Evolutionary conservation across 2,888 invertebrate species (phyloP).

Genomic region (Phengaris alcon): DNA sequence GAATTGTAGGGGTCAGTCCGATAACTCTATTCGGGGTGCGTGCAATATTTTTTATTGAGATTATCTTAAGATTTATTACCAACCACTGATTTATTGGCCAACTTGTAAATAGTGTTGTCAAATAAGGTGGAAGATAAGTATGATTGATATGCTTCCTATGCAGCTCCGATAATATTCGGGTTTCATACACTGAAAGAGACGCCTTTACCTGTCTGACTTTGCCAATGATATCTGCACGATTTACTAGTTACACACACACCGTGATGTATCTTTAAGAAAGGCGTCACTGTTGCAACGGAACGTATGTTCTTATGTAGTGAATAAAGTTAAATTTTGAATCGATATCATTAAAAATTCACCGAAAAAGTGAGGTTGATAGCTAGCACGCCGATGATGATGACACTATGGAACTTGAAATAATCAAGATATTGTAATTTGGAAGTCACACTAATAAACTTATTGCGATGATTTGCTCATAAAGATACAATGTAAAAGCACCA

Average conservation of each 20-base stretch:
- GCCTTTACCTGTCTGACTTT: neutral
- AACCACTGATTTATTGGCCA: slow-evolving; percentile 54
- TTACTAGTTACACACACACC: neutral
- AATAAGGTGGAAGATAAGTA: slow-evolving; percentile 18
- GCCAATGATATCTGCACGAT: neutral
- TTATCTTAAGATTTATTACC: slow-evolving; percentile 60
- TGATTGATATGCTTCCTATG: neutral
- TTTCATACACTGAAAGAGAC: neutral
- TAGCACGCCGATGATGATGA: neutral
- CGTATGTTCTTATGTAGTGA: too few species aligned
- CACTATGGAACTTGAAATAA: neutral
- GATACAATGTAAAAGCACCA: slow-evolving; percentile 60
- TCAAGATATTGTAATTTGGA: neutral
- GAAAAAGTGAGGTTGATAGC: neutral
- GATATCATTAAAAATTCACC: too few species aligned
- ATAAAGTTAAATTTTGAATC: too few species aligned
- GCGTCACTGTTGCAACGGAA: too few species aligned
- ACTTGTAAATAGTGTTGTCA: slow-evolving; percentile 49
- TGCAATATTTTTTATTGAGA: slow-evolving; percentile 57
- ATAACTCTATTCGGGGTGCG: slow-evolving; percentile 52
- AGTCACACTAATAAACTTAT: slow-evolving; percentile 23
- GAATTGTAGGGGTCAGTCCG: slow-evolving; percentile 43
- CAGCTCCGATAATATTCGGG: neutral
- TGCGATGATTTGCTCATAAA: slow-evolving; percentile 39
- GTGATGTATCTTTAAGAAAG: too few species aligned